Evolutionary conservation across 2,113 vertebrate genomes (phyloP).

Genomic region (Chitala chitala): DNA sequence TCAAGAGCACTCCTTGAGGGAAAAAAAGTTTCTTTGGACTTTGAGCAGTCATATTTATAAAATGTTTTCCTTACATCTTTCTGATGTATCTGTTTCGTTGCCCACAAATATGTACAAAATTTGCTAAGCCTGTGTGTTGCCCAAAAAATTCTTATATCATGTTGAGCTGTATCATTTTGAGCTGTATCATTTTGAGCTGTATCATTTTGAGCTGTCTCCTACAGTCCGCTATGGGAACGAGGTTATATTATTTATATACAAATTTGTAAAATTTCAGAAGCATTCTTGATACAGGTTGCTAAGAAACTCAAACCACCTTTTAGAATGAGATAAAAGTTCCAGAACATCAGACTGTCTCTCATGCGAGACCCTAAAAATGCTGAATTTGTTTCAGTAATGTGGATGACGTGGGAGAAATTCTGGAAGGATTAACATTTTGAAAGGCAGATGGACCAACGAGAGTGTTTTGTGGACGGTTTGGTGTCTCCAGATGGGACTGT

Average conservation of each 20-base stretch:
- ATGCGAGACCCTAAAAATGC: background rate
- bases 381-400: background rate
- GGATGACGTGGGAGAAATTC: background rate
- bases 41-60: background rate
- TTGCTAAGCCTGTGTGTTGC: background rate
- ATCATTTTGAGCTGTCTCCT: too few relatives aligned
- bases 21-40: background rate
- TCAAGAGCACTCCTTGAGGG: background rate
- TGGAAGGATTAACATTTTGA: constrained; percentile 2
- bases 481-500: too few relatives aligned
- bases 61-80: background rate
- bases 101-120: too few relatives aligned
- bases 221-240: too few relatives aligned
- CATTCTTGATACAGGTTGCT: background rate
- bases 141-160: background rate
- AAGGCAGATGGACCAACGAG: background rate
- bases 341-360: background rate
- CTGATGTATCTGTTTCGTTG: too few relatives aligned
- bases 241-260: too few relatives aligned
- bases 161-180: too few relatives aligned
- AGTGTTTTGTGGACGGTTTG: background rate
- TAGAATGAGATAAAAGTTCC: background rate
- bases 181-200: too few relatives aligned
- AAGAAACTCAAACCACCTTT: background rate
- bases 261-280: background rate